A percentile compares a stretch with the other conserved stretches of the same genome.
These are phyloP conservation scores for Argyresthia goedartella DNA, from an alignment of 2,888 invertebrate genomes.

Conservation along the genomic window DNA sequence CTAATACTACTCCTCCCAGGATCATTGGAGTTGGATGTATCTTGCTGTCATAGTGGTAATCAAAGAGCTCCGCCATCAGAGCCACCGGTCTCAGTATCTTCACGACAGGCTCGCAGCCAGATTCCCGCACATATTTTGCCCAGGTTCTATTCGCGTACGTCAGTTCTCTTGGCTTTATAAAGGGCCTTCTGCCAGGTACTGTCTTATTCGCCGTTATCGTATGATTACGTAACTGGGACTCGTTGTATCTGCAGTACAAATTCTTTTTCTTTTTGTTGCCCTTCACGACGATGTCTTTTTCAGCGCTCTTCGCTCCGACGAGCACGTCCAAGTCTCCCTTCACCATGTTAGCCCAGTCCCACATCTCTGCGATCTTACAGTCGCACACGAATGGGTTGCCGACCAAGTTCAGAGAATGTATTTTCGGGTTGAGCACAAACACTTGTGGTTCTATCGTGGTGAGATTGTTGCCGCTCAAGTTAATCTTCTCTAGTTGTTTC, in stretches of 20 bases:
- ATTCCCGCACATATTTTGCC: conserved; percentile 79
- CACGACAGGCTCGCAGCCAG: conserved; percentile 71
- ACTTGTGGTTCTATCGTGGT: conserved; percentile 69
- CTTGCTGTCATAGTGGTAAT: conserved; percentile 17
- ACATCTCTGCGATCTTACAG: conserved; percentile 77
- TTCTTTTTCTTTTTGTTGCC: conserved; percentile 75
- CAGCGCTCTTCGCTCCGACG: conserved; percentile 74
- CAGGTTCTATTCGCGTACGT: conserved; percentile 75
- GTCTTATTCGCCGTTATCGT: conserved; percentile 59
- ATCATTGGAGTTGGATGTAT: conserved; percentile 38
- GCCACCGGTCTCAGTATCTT: conserved; percentile 59
- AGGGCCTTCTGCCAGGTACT: conserved; percentile 66
- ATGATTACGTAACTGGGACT: conserved; percentile 62
- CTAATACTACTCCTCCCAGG: conserved; percentile 40
- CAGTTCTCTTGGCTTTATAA: conserved; percentile 70
- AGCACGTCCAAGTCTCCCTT: conserved; percentile 75
- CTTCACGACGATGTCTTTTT: conserved; percentile 73
- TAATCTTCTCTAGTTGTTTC: conserved; percentile 69
- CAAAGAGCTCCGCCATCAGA: conserved; percentile 30
- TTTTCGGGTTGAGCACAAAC: conserved; percentile 67
- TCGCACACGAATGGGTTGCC: conserved; percentile 80
- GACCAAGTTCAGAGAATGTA: conserved; percentile 73
- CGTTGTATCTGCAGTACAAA: conserved; percentile 74
- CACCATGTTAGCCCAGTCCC: conserved; percentile 79
- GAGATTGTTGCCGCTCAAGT: conserved; percentile 75